Base-by-base conservation (phyloP, 2,113 vertebrate genomes). In the Papio anubis region DNA sequence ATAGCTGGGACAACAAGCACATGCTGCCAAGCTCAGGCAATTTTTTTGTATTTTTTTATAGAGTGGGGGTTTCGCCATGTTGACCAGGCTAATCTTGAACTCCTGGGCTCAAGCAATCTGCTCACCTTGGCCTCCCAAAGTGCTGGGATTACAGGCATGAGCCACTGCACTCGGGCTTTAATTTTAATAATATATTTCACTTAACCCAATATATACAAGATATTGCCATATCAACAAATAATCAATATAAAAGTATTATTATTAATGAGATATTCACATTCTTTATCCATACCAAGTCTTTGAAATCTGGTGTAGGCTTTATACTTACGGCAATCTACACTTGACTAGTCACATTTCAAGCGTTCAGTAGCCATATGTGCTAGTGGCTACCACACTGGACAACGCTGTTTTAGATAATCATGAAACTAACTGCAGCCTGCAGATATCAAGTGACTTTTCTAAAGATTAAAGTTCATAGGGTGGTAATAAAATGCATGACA, bases 401-500 rank as follows among this genome's bases (percentile, higher is more conserved):
- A 96, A 70, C 35, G 13, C 2, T 95, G 32, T n/a, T 84, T 70
- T 20, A 86, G 6, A 61, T 38, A 32, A 83, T 68, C 76, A 95
- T 43, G 70, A 48, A 79, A 55, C 32, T 86, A 64, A 94, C 11
- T 32, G 17, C 8, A 86, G n/a, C 43, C 11, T 82, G 20, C 17
- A 78, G 50, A 73, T 32, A 16, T 40, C 66, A 70, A 75, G 40
- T 84, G 55, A 68, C 16, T 80, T 88, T 88, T 70, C 55, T 91
- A 81, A 95, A 85, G 66, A 95, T 68, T 55, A 87, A 96, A 84
- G 75, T 68, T 80, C 73, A 82, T 23, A 86, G 10, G 12, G n/a
- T 76, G 14, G 6, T 66, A 25, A 76, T 2, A 90, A 10, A 8
- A 88, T 73, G 21, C 35, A 4, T 23, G 8, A 90, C 38, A 90